Conservation (phyloP, 1,140 invertebrate species). For the Macrocentrus cingulum region DNA sequence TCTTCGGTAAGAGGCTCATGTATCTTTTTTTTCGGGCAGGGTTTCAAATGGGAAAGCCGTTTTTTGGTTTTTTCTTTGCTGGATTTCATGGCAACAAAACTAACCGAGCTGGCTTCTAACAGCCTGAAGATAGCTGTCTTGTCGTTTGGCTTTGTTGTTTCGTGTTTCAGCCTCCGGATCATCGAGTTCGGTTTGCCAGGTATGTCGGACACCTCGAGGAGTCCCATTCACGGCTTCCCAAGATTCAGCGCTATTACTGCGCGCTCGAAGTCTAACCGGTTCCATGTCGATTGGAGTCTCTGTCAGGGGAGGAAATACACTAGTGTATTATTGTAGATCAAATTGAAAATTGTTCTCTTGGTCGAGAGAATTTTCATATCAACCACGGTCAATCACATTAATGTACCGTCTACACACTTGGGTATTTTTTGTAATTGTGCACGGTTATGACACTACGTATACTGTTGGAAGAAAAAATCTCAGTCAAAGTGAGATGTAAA, state of each 20-base stretch:
- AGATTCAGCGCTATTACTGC: constrained; percentile 65
- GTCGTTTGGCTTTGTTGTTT: constrained; percentile 54
- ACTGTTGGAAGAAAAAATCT: neutral
- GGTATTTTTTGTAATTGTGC: no score
- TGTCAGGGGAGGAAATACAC: constrained; percentile 25
- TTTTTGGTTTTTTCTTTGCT: no score
- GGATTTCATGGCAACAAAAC: constrained; percentile 1
- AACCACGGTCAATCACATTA: neutral
- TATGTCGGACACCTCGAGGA: constrained; percentile 39
- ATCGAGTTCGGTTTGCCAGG: constrained; percentile 46
- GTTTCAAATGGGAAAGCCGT: no score
- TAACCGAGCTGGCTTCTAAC: constrained; percentile 50
- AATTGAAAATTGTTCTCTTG: constrained; percentile 2
- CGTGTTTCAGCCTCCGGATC: constrained; percentile 36
- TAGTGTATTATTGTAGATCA: constrained; percentile 15
- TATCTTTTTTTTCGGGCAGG: constrained; percentile 3
- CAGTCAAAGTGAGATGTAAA: constrained; percentile 5
- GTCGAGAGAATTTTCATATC: neutral
- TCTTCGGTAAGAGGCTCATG: no score
- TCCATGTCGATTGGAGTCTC: constrained; percentile 54
- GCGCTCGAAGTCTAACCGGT: constrained; percentile 62
- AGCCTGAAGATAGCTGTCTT: constrained; percentile 58
- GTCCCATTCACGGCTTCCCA: constrained; percentile 52
- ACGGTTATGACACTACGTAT: neutral
- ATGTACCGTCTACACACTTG: neutral